A percentile compares a stretch with the other conserved stretches of the same genome.
Conservation (phyloP, 2,888 invertebrate genomes). For the Auanema freiburgensis region DNA sequence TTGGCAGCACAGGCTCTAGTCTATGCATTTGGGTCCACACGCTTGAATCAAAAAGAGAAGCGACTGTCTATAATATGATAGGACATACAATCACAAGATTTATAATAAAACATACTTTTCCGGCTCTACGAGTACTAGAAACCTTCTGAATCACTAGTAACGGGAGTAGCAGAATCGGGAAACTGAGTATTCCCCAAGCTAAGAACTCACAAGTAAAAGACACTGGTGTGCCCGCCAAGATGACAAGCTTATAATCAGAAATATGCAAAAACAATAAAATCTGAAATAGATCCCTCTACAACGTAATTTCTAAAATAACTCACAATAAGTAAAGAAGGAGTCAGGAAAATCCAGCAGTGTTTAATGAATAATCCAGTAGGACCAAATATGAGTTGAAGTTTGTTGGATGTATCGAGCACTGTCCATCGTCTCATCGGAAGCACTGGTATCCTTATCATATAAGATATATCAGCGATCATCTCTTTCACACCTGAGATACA, state of each 20-base stretch:
- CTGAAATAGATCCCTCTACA: neutral
- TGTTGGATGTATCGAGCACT: slow-evolving; percentile 27
- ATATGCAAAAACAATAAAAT: neutral
- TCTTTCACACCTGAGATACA: slow-evolving; percentile 44
- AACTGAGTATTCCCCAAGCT: slow-evolving; percentile 57
- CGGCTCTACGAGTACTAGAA: neutral
- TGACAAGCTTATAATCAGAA: slow-evolving; percentile 21
- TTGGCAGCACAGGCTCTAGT: neutral
- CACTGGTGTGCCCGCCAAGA: slow-evolving; percentile 29
- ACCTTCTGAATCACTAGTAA: slow-evolving; percentile 8
- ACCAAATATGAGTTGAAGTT: slow-evolving; percentile 38
- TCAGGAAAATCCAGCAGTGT: slow-evolving; percentile 54
- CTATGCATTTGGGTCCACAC: slow-evolving; percentile 29
- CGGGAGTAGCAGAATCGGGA: slow-evolving; percentile 55
- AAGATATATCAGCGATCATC: slow-evolving; percentile 54
- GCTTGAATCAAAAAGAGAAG: slow-evolving; percentile 33
- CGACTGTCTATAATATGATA: slow-evolving; percentile 22
- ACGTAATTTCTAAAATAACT: neutral
- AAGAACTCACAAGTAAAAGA: slow-evolving; percentile 46
- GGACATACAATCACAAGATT: no score
- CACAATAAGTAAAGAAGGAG: slow-evolving; percentile 52
- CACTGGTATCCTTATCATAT: slow-evolving; percentile 36
- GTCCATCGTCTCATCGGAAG: slow-evolving; percentile 12
- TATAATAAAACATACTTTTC: neutral
- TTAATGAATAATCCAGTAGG: slow-evolving; percentile 59